Evolutionary conservation across 2,888 invertebrate species (phyloP).

Genomic region (Pyrocoelia pectoralis): DNA sequence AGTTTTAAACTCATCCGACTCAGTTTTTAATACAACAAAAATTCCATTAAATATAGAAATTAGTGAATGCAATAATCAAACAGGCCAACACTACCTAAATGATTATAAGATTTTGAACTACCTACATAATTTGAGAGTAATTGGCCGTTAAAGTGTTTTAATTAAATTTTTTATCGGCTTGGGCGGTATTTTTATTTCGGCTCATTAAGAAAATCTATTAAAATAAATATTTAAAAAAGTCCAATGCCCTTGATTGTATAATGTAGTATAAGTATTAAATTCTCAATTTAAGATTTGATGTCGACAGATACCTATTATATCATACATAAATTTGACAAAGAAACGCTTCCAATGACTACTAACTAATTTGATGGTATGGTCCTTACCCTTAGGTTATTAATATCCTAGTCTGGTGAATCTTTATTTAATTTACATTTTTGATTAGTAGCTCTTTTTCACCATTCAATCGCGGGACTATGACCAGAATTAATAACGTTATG

Average conservation of each 20-base stretch:
- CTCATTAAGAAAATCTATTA: conserved; percentile 5
- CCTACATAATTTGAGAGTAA: background rate
- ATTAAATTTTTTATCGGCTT: conserved; percentile 3
- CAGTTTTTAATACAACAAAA: no score
- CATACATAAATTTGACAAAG: conserved; percentile 24
- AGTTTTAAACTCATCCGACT: no score
- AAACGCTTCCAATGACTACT: conserved; percentile 19
- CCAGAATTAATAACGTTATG: background rate
- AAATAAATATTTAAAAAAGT: conserved; percentile 15
- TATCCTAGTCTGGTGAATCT: background rate
- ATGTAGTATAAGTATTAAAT: background rate
- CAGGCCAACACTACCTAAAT: no score
- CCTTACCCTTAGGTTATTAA: conserved; percentile 7
- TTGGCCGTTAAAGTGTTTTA: background rate
- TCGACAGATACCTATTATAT: conserved; percentile 24
- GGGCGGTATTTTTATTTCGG: conserved; percentile 8
- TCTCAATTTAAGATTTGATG: conserved; percentile 18
- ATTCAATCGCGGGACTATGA: background rate
- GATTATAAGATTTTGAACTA: background rate
- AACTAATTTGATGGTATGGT: conserved; percentile 15
- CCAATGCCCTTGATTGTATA: conserved; percentile 22
- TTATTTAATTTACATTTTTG: conserved; percentile 25
- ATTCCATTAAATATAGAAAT: no score
- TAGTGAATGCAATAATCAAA: no score
- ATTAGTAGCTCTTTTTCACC: conserved; percentile 19